phyloP scores from a whole-genome alignment of 2,113 vertebrate species.

The Furnarius figulus region DNA sequence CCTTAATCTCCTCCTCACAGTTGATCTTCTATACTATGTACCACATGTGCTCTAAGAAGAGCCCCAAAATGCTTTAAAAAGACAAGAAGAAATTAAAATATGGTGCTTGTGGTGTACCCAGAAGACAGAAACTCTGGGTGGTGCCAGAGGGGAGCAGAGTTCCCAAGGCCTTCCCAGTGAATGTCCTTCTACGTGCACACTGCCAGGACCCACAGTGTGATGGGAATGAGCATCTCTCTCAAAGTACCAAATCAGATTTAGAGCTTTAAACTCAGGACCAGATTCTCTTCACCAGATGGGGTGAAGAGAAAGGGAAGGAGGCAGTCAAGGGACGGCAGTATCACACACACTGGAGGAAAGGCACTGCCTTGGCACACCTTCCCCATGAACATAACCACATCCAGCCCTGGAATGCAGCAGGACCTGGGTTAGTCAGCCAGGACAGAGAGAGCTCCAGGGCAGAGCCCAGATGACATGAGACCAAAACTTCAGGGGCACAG shows the following conservation, averaged over 20 bases:
- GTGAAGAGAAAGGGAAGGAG: neutral
- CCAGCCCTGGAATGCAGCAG: neutral
- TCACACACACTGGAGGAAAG: neutral
- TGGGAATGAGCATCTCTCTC: neutral
- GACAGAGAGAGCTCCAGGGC: neutral
- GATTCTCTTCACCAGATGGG: neutral
- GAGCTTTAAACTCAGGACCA: neutral
- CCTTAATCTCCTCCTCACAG: neutral
- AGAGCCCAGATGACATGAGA: neutral
- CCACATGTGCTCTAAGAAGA: neutral
- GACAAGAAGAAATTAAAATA: neutral
- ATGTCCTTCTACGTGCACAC: accelerated
- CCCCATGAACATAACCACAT: neutral
- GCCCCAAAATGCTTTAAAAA: neutral
- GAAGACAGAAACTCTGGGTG: neutral
- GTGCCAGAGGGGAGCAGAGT: neutral
- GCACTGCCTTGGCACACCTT: neutral
- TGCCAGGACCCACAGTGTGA: accelerated
- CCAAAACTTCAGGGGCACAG: neutral
- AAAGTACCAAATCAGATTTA: neutral
- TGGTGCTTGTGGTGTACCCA: neutral
- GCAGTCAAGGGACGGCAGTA: neutral
- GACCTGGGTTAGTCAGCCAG: neutral
- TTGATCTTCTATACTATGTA: neutral
- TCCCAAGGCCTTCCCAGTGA: neutral